These are phyloP conservation scores for Scaptomyza montana DNA, from an alignment of 1,140 invertebrate species.

Conservation along the genomic window DNA sequence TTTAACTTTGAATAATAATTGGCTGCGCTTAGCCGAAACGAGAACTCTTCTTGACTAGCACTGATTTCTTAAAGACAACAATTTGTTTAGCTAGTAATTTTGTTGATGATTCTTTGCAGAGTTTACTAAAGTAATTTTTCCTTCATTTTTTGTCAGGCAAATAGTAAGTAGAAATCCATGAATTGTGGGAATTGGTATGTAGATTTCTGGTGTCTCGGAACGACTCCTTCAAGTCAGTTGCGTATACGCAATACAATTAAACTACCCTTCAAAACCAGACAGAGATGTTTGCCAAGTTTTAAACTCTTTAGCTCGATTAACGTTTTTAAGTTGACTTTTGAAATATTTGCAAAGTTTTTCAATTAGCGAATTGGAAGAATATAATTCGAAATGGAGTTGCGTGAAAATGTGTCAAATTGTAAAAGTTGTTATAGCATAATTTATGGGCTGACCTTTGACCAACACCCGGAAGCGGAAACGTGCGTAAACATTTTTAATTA, in stretches of 20 bases:
- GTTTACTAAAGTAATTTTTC: too few species aligned
- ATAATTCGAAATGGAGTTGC: background rate
- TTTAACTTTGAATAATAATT: background rate
- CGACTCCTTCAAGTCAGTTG: background rate
- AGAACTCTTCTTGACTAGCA: background rate
- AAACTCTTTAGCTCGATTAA: too few species aligned
- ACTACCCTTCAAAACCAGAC: background rate
- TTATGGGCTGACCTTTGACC: constrained; percentile 42
- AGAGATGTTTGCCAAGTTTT: too few species aligned
- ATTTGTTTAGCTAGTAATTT: background rate
- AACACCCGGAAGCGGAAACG: constrained; percentile 56
- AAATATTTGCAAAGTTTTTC: background rate
- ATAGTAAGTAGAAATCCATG: too few species aligned
- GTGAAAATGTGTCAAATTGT: constrained; percentile 55
- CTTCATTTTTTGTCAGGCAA: too few species aligned
- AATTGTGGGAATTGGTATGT: too few species aligned
- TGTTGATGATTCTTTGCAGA: too few species aligned
- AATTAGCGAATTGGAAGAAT: constrained; percentile 9
- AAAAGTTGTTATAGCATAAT: constrained; percentile 61
- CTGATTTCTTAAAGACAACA: background rate
- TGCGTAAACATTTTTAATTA: constrained; percentile 75
- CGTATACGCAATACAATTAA: constrained; percentile 8
- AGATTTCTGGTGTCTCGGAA: too few species aligned
- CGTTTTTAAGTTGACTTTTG: too few species aligned
- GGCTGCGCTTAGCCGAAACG: background rate